Evolutionary conservation across 2,888 invertebrate genomes (phyloP), one percentile per base, ranked within the genome.

Genomic region (Endotricha flammealis): DNA sequence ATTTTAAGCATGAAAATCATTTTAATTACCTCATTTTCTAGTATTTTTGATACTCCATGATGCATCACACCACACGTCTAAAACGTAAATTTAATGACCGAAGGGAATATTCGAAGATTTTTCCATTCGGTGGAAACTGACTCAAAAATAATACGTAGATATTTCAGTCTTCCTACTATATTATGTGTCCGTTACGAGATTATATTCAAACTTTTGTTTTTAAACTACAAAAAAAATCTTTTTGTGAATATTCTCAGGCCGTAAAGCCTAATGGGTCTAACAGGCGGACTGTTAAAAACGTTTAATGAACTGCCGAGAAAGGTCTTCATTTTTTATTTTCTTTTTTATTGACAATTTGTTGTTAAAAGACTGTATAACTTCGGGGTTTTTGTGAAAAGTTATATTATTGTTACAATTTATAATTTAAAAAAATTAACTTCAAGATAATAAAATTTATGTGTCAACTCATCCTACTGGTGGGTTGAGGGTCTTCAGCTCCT

Each of bases 141-240:
- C 32, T 25, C 24, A 25, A 25, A 33, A 33, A 24, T 25, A n/a
- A n/a, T n/a, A n/a, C n/a, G n/a, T n/a, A n/a, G 16, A 17, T 33
- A 33, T 33, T 25, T 25, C 25, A 14, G 11, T 33, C 32, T 33
- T 17, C 25, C 17, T 16, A 2, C 20, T 20, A 6, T 20, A 20
- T 7, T 20, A n/a, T 20, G 20, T 20, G 6, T 20, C 24, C 16
- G 24, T 16, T 14, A 24, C 10, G 32, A 25, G 25, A 33, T 32
- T 32, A 32, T 25, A 13, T 9, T 16, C 16, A 9, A 25, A 32
- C 32, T 33, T 33, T 33, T 33, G 32, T 33, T 33, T 32, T 33
- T 33, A 33, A 33, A 33, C n/a, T n/a, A n/a, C n/a, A n/a, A 33
- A 24, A 33, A 17, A 7, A 11, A 25, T 16, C 32, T 25, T 33